These are phyloP conservation scores for Pentalonia nigronervosa DNA, from an alignment of 1,140 invertebrate species.

Conservation along the genomic window DNA sequence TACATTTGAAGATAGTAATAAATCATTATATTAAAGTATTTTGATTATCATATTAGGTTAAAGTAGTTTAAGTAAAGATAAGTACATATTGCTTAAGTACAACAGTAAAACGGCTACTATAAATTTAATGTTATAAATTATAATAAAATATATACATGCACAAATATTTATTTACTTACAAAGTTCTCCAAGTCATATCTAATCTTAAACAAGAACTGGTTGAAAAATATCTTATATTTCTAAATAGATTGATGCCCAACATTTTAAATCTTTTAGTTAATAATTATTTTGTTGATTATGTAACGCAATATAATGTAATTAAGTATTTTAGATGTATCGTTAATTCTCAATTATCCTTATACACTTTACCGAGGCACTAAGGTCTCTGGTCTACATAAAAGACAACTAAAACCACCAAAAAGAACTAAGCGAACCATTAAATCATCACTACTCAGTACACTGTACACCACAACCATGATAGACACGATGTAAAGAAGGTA, in stretches of 20 bases:
- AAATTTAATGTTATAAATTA: background rate
- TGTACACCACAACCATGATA: no score
- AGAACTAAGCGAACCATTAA: no score
- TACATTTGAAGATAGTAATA: background rate
- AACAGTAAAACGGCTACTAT: background rate
- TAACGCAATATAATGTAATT: no score
- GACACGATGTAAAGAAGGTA: no score
- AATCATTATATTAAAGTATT: no score
- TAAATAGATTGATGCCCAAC: background rate
- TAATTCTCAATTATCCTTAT: no score
- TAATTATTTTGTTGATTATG: background rate
- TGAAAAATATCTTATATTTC: conserved; percentile 12
- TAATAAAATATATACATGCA: background rate
- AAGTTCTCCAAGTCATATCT: conserved; percentile 23
- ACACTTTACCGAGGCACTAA: no score
- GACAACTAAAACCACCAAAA: no score
- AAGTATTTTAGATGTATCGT: no score
- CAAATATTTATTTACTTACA: conserved; percentile 12
- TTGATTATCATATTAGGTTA: background rate
- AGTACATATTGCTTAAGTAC: background rate
- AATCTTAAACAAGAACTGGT: conserved; percentile 8
- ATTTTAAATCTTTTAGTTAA: background rate
- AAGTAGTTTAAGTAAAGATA: background rate
- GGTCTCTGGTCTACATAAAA: no score
- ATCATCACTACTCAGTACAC: no score